These are phyloP conservation scores for Perca fluviatilis DNA, from an alignment of 2,113 vertebrate genomes.

Conservation along the genomic window DNA sequence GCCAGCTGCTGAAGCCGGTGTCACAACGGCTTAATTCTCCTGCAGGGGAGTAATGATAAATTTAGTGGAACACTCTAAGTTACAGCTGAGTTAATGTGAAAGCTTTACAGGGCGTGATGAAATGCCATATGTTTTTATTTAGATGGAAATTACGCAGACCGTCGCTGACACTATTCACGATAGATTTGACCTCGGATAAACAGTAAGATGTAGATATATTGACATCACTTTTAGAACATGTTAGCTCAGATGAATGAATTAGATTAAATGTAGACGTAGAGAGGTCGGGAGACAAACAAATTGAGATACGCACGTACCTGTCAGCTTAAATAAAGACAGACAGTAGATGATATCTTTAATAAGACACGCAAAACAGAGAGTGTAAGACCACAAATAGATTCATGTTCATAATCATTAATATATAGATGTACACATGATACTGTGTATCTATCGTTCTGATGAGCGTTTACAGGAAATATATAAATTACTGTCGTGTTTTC, in stretches of 20 bases:
- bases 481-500: neutral
- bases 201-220: constrained; percentile 2
- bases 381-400: neutral
- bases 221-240: neutral
- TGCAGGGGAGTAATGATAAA: constrained; percentile 42
- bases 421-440: neutral
- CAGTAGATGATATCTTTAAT: neutral
- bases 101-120: constrained; percentile 25
- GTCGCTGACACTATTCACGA: neutral
- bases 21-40: constrained; percentile 30
- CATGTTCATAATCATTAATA: neutral
- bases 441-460: neutral
- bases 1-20: constrained; percentile 53
- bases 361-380: neutral
- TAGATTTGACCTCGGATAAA: neutral
- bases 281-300: neutral
- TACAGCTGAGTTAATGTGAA: constrained; percentile 46
- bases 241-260: neutral
- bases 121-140: constrained; percentile 51
- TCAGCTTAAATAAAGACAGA: neutral
- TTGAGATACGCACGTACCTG: neutral
- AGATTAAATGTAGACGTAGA: neutral
- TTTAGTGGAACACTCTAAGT: constrained; percentile 42
- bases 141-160: constrained; percentile 4
- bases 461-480: neutral